A percentile compares a stretch with the other conserved stretches of the same genome.
phyloP scores from a whole-genome alignment of 2,113 vertebrate genomes.

The Albula goreensis region DNA sequence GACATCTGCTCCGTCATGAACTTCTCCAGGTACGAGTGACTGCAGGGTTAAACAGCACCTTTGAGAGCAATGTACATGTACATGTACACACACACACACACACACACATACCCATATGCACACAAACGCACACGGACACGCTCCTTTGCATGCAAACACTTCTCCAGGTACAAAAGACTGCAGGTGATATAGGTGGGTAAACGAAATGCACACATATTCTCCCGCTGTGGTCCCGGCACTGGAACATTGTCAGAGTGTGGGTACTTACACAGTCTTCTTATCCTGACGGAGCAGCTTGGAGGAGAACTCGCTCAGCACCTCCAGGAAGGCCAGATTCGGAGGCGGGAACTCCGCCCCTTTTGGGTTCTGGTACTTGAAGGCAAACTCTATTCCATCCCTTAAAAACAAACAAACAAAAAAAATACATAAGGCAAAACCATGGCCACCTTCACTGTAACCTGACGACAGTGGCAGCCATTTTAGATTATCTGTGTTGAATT shows the following conservation, averaged over 20 bases:
- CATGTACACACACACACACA: not conserved
- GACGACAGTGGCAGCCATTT: not conserved
- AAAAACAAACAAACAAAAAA: not conserved
- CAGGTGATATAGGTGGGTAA: too few species aligned
- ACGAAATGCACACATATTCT: too few species aligned
- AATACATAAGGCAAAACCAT: not conserved
- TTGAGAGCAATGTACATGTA: not conserved
- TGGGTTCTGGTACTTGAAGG: constrained; percentile 96
- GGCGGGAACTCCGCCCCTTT: constrained; percentile 94
- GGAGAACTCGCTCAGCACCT: constrained; percentile 96
- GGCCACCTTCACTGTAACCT: not conserved
- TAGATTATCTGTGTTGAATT: not conserved
- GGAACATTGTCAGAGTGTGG: not conserved
- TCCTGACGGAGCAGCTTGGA: constrained; percentile 96
- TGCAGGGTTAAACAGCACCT: constrained; percentile 47
- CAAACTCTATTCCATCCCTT: constrained; percentile 98
- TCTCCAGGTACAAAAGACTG: too few species aligned
- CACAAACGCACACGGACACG: not conserved
- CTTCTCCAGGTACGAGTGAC: constrained; percentile 95
- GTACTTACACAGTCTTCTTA: constrained; percentile 98
- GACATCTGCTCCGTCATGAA: constrained; percentile 97
- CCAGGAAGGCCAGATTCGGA: constrained; percentile 92
- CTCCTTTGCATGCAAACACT: too few species aligned
- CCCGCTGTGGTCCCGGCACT: too few species aligned
- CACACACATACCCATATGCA: not conserved